Evolutionary conservation across 1,140 invertebrate species (phyloP), one percentile per base, ranked within the genome.

Genomic region (Ladona fulva): DNA sequence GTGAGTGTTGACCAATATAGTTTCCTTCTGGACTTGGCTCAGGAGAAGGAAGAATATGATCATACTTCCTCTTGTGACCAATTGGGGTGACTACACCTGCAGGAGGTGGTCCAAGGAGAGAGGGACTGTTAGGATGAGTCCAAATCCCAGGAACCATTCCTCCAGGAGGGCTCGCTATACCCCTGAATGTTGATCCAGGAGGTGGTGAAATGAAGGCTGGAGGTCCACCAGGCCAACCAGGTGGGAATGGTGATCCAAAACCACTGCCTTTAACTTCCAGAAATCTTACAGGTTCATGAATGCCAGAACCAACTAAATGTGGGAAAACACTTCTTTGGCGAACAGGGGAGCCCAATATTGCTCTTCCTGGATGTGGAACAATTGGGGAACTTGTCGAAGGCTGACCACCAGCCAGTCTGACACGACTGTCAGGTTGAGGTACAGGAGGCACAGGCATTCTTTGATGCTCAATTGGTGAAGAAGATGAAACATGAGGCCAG

Each of bases 1-100:
- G 88, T 19, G 88, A 88, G 82, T 88, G 88, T 78, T 89, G 88
- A n/a, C 88, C 87, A 76, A 88, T 85, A 78, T 88, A 88, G 25
- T 83, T 83, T 1, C 84, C 84, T 80, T 89, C 87, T 7, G 88
- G 87, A 80, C 85, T 88, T 8, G 85, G 84, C 80, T 88, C 88
- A 14, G 88, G 88, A 7, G 85, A 83, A 6, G 88, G 88, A 24
- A 88, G 82, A 42, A 89, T 81, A 76, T 86, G 83, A 74, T 85
- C 84, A 76, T 84, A 84, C 73, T 86, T 86, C 42, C 89, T 82
- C 79, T 89, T 89, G 79, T 87, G 85, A 16, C 87, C 87, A 52
- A 84, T 82, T 6, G 83, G 85, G 77, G 85, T 83, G 25, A 82
- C 29, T 42, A 77, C 42, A 29, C 77, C 29, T n/a, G 78, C 37